Evolutionary conservation across 2,888 invertebrate genomes (phyloP).

Genomic region (Psylliodes chrysocephalus): DNA sequence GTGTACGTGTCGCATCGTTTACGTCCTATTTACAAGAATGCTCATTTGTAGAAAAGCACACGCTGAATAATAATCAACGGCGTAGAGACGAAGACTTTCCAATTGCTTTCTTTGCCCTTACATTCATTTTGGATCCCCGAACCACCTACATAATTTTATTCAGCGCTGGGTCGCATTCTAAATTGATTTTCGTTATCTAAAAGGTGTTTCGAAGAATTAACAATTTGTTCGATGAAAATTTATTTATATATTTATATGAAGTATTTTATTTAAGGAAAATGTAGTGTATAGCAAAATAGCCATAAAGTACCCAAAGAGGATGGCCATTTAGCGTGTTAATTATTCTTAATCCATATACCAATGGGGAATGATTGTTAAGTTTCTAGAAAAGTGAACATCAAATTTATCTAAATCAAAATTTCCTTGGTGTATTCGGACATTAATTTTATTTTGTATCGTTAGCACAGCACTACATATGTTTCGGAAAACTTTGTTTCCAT

Average conservation of each 20-base stretch:
- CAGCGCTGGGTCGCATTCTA: slow-evolving; percentile 1
- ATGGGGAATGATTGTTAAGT: too few species aligned
- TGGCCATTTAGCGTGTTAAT: too few species aligned
- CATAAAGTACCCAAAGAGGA: too few species aligned
- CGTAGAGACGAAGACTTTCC: slow-evolving; percentile 19
- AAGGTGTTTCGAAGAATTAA: slow-evolving; percentile 8
- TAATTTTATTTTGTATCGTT: too few species aligned
- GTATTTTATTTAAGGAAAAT: too few species aligned
- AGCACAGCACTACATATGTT: too few species aligned
- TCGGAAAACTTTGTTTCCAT: too few species aligned
- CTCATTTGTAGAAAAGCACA: slow-evolving; percentile 45
- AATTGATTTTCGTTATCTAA: slow-evolving; percentile 2
- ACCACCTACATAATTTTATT: slow-evolving; percentile 21
- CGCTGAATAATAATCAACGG: slow-evolving; percentile 44
- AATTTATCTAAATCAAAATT: too few species aligned
- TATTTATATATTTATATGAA: background rate
- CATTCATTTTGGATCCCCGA: slow-evolving; percentile 10
- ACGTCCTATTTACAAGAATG: slow-evolving; percentile 42
- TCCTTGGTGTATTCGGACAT: too few species aligned
- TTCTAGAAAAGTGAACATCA: too few species aligned
- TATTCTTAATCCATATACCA: too few species aligned
- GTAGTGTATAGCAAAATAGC: too few species aligned
- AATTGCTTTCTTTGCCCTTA: slow-evolving; percentile 29
- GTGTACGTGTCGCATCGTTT: slow-evolving; percentile 45
- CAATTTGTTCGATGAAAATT: background rate